These are phyloP conservation scores for Torymus auratus DNA, from an alignment of 2,888 invertebrate genomes.

Conservation along the genomic window DNA sequence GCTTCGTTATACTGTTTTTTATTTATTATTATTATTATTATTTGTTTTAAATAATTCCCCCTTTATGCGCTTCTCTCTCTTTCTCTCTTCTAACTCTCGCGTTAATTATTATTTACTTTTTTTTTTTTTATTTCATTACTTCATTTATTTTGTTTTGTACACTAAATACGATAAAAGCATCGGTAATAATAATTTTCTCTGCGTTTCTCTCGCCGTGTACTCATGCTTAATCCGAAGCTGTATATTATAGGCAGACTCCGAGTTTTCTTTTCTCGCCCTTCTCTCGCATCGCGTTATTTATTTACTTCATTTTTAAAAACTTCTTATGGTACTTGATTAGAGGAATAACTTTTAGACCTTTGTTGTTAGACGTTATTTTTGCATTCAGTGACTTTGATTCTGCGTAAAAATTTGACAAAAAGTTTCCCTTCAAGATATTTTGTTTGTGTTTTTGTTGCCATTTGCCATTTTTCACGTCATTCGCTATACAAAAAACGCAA, in stretches of 20 bases:
- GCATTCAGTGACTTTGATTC: constrained; percentile 55
- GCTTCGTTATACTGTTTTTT: constrained; percentile 52
- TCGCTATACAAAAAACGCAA: constrained; percentile 42
- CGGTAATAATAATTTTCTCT: constrained; percentile 56
- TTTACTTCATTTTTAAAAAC: constrained; percentile 45
- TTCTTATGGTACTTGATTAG: constrained; percentile 52
- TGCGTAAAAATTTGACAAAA: constrained; percentile 54
- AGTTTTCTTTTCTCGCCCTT: constrained; percentile 38
- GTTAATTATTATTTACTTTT: constrained; percentile 47
- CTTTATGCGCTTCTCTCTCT: constrained; percentile 50
- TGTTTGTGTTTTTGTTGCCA: not conserved
- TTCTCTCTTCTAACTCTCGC: constrained; percentile 45
- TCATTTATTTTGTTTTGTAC: constrained; percentile 58
- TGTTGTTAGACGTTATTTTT: constrained; percentile 51
- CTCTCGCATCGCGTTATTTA: constrained; percentile 21
- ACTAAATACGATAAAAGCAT: constrained; percentile 60
- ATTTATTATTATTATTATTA: constrained; percentile 2
- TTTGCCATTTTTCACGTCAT: constrained; percentile 6
- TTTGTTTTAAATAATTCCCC: constrained; percentile 53
- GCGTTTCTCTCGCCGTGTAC: constrained; percentile 39
- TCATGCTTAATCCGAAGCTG: constrained; percentile 57
- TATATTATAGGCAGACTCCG: constrained; percentile 56
- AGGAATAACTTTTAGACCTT: constrained; percentile 58
- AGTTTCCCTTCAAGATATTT: constrained; percentile 23
- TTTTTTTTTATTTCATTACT: constrained; percentile 54